Evolutionary conservation across 2,888 invertebrate genomes (phyloP).

Genomic region (Endomychus coccineus): DNA sequence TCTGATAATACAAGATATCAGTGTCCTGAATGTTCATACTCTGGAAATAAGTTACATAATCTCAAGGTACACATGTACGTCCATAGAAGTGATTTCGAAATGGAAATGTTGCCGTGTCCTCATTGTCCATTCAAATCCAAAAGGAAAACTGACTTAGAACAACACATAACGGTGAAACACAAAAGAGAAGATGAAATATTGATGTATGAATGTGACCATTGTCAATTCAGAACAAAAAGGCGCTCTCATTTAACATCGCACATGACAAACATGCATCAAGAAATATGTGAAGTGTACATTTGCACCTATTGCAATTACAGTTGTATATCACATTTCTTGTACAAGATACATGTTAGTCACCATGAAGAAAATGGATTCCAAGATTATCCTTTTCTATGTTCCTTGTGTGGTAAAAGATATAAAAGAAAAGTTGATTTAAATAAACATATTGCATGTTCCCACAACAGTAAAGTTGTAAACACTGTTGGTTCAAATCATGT

Average conservation of each 20-base stretch:
- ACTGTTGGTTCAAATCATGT: no score
- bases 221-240: conserved; percentile 8
- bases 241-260: conserved; percentile 11
- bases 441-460: no score
- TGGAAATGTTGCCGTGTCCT: conserved; percentile 12
- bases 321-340: no score
- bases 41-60: conserved; percentile 8
- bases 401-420: no score
- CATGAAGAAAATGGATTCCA: no score
- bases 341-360: no score
- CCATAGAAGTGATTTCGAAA: conserved; percentile 12
- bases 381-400: no score
- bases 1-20: conserved; percentile 7
- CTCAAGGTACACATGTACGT: conserved; percentile 12
- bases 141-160: conserved; percentile 13
- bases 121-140: conserved; percentile 13
- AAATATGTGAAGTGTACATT: neutral
- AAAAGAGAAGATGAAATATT: conserved; percentile 6
- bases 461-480: no score
- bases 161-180: conserved; percentile 12
- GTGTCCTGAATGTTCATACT: conserved; percentile 13
- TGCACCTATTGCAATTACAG: neutral
- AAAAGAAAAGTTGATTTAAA: no score
- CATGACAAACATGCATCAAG: conserved; percentile 9
- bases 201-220: conserved; percentile 10